A percentile compares a stretch with the other conserved stretches of the same genome.
Evolutionary conservation across 2,888 invertebrate species (phyloP).

Genomic region (Hoplodrina blanda): DNA sequence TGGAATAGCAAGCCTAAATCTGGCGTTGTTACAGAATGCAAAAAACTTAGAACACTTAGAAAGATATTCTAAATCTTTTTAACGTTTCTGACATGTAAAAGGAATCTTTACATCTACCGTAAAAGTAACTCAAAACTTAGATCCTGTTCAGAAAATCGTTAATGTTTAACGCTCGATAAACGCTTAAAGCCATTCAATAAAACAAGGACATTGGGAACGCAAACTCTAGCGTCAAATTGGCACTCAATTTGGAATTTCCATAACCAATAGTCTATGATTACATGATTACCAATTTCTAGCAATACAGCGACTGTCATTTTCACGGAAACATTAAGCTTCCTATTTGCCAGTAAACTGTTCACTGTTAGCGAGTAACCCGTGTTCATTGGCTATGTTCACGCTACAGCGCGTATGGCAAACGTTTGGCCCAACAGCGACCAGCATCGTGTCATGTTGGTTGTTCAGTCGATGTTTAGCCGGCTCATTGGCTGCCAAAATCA

Average conservation of each 20-base stretch:
- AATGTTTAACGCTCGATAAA: conserved; percentile 4
- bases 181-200: background rate
- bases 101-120: background rate
- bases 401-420: conserved; percentile 40
- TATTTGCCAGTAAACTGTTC: conserved; percentile 24
- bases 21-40: background rate
- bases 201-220: background rate
- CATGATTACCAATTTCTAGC: conserved; percentile 15
- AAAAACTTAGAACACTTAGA: background rate
- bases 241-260: conserved; percentile 10
- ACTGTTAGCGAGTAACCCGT: conserved; percentile 21
- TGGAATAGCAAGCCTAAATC: too few species aligned
- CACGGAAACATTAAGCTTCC: conserved; percentile 22
- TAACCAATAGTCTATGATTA: conserved; percentile 18
- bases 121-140: background rate
- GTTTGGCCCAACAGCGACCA: conserved; percentile 25
- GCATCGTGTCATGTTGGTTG: conserved; percentile 7
- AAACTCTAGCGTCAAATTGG: background rate
- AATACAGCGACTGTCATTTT: conserved; percentile 19
- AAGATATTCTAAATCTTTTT: background rate
- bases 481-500: conserved; percentile 33
- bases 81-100: background rate
- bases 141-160: background rate
- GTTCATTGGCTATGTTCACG: conserved; percentile 57
- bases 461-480: conserved; percentile 16